Conservation (phyloP, 2,888 invertebrate genomes). For the Melinaea menophilus region DNA sequence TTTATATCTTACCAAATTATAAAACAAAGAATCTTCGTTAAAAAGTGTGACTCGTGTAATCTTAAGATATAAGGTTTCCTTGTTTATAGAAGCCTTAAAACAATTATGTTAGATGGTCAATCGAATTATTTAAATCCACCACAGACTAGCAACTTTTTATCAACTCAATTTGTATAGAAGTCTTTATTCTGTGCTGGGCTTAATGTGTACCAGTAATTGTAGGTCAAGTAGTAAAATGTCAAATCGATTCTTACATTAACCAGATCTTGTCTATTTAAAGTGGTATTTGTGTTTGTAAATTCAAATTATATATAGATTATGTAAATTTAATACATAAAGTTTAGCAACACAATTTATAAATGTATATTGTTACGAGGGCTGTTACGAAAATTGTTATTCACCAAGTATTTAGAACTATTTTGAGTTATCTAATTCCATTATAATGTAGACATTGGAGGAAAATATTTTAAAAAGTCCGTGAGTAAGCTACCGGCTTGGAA, state of each 20-base stretch:
- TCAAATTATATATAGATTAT: not conserved
- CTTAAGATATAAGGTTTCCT: constrained; percentile 4
- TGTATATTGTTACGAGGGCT: too few relatives aligned
- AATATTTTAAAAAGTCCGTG: too few relatives aligned
- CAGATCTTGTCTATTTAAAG: not conserved
- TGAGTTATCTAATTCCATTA: too few relatives aligned
- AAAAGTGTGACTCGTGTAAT: not conserved
- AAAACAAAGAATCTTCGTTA: not conserved
- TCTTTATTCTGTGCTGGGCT: not conserved
- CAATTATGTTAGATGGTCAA: not conserved
- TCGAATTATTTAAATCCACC: not conserved
- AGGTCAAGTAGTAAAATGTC: constrained; percentile 6
- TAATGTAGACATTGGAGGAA: too few relatives aligned
- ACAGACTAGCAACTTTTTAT: too few relatives aligned
- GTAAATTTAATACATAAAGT: not conserved
- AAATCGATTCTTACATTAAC: constrained; percentile 5
- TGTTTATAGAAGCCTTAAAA: constrained; percentile 2
- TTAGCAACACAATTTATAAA: not conserved
- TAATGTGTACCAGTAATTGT: not conserved
- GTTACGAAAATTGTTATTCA: too few relatives aligned
- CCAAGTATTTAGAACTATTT: too few relatives aligned
- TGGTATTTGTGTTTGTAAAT: not conserved
- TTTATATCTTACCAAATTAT: not conserved
- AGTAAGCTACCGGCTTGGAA: too few relatives aligned
- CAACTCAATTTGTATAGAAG: not conserved